phyloP scores from a whole-genome alignment of 1,140 invertebrate genomes.

The Lethrus apterus region DNA sequence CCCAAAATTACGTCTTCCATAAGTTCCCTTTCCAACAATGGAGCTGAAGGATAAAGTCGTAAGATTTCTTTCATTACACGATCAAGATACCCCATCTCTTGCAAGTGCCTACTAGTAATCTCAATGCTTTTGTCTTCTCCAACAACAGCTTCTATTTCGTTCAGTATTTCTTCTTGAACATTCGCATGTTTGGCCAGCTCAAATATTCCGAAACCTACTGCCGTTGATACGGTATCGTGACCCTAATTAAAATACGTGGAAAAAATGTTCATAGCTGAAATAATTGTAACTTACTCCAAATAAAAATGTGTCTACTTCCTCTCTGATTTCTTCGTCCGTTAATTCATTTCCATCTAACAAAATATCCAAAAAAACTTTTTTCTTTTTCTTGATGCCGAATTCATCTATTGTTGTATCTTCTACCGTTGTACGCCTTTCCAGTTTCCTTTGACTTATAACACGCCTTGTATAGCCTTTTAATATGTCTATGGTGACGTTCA shows the following conservation, averaged over 20 bases:
- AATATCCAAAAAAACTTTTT: conserved; percentile 11
- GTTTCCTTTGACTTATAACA: conserved; percentile 5
- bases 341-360: background rate
- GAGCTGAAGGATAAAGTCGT: conserved; percentile 64
- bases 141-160: conserved; percentile 48
- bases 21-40: conserved; percentile 56
- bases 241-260: conserved; percentile 5
- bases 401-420: background rate
- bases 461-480: background rate
- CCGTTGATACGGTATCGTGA: conserved; percentile 3
- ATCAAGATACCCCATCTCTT: conserved; percentile 64
- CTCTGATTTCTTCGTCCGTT: conserved; percentile 2
- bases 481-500: background rate
- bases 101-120: conserved; percentile 55
- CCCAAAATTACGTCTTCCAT: conserved; percentile 52
- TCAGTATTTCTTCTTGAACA: conserved; percentile 35
- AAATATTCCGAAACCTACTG: conserved; percentile 3
- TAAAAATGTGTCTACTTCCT: conserved; percentile 8
- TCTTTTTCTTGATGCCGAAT: background rate
- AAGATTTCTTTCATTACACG: conserved; percentile 63
- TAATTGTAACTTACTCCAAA: conserved; percentile 7
- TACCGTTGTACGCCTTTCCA: background rate
- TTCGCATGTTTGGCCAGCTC: conserved; percentile 5
- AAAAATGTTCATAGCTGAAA: background rate
- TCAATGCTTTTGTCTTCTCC: conserved; percentile 40